Conservation (phyloP, 2,888 invertebrate genomes). For the Aleiodes alternator region DNA sequence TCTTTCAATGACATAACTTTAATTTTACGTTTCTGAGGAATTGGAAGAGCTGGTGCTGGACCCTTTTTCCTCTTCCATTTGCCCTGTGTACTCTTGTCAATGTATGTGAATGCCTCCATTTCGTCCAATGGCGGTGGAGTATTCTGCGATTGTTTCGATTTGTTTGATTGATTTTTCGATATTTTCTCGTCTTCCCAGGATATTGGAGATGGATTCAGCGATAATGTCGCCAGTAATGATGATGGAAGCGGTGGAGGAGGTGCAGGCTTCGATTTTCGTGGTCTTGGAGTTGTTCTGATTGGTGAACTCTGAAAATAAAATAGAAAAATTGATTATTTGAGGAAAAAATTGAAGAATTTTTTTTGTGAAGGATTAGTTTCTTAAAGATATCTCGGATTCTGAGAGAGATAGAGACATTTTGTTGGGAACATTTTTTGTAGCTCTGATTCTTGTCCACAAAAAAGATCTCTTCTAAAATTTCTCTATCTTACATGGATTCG, state of each 20-base stretch:
- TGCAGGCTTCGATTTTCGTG: constrained; percentile 81
- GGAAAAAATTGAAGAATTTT: constrained; percentile 16
- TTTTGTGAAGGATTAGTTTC: too few species aligned
- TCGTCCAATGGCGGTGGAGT: constrained; percentile 50
- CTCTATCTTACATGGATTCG: too few species aligned
- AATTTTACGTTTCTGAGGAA: constrained; percentile 81
- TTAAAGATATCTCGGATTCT: too few species aligned
- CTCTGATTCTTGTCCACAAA: too few species aligned
- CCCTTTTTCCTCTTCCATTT: constrained; percentile 87
- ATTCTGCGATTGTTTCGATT: constrained; percentile 75
- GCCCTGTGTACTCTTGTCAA: constrained; percentile 81
- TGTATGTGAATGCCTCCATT: constrained; percentile 56
- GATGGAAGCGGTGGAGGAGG: constrained; percentile 79
- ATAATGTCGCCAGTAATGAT: constrained; percentile 48
- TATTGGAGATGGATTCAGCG: constrained; percentile 58
- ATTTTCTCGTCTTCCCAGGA: constrained; percentile 78
- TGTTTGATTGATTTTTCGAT: constrained; percentile 79
- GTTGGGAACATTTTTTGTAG: too few species aligned
- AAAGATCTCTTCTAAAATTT: too few species aligned
- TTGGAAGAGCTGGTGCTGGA: constrained; percentile 87
- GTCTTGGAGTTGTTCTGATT: constrained; percentile 76
- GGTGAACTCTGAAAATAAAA: constrained; percentile 58
- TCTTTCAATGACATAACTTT: constrained; percentile 77
- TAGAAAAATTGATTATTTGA: constrained; percentile 1
- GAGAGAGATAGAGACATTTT: too few species aligned